Conservation (phyloP, 2,888 invertebrate genomes). For the Drosophila macrothrix region DNA sequence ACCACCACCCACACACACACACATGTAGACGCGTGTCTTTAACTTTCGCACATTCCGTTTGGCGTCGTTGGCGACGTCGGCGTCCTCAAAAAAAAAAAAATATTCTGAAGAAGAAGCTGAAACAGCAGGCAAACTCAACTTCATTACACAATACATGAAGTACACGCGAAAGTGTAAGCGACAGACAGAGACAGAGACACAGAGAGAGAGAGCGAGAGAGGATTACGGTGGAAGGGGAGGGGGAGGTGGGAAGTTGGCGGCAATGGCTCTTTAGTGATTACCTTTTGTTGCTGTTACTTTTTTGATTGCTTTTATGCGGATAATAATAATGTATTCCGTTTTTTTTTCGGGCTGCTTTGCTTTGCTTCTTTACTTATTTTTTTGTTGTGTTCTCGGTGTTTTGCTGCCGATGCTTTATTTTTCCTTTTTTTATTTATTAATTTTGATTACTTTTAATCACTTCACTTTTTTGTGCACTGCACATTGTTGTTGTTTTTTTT, state of each 20-base stretch:
- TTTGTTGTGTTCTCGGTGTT: slow-evolving; percentile 46
- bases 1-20: background rate
- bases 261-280: slow-evolving; percentile 46
- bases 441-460: slow-evolving; percentile 49
- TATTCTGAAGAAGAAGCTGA: slow-evolving; percentile 18
- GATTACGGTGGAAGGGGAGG: background rate
- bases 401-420: slow-evolving; percentile 10
- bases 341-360: slow-evolving; percentile 28
- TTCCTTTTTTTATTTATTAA: slow-evolving; percentile 22
- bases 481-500: slow-evolving; percentile 13
- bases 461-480: slow-evolving; percentile 65
- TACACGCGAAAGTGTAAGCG: slow-evolving; percentile 12
- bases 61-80: slow-evolving; percentile 23
- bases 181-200: background rate
- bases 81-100: slow-evolving; percentile 21
- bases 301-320: slow-evolving; percentile 60
- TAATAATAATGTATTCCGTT: slow-evolving; percentile 53
- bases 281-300: slow-evolving; percentile 66
- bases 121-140: slow-evolving; percentile 54
- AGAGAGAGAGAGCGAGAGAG: background rate
- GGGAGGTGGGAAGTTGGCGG: slow-evolving; percentile 19
- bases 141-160: slow-evolving; percentile 80
- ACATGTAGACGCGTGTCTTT: slow-evolving; percentile 8
- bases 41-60: slow-evolving; percentile 37
- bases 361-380: slow-evolving; percentile 19